phyloP scores from a whole-genome alignment of 2,113 vertebrate genomes.

The Dermatemys mawii region DNA sequence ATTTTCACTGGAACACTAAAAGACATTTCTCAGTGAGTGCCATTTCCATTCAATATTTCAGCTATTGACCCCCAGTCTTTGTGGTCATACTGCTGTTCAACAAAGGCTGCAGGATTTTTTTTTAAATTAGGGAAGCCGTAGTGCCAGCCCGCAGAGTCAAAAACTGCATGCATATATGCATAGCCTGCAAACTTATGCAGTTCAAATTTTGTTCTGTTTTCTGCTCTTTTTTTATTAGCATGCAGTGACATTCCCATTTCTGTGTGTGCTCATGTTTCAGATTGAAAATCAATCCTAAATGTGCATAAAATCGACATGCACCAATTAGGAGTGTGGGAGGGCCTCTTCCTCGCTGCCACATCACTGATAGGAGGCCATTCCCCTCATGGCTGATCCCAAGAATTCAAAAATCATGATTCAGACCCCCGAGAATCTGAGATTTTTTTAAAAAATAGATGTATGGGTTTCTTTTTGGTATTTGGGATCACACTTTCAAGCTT shows the following conservation, averaged over 20 bases:
- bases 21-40: not conserved
- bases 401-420: constrained; percentile 25
- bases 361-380: not conserved
- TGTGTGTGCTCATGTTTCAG: not conserved
- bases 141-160: not conserved
- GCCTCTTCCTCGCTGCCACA: not conserved
- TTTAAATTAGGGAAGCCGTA: not conserved
- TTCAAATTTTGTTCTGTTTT: not conserved
- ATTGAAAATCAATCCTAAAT: not conserved
- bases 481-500: constrained; percentile 21
- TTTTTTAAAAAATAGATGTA: too few relatives aligned
- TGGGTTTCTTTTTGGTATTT: not conserved
- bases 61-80: not conserved
- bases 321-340: not conserved
- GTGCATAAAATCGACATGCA: not conserved
- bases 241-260: not conserved
- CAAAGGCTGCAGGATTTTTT: not conserved
- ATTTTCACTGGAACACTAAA: not conserved
- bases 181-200: not conserved
- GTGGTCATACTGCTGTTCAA: accelerated
- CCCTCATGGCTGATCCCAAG: not conserved
- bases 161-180: not conserved
- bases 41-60: not conserved
- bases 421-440: not conserved
- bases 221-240: not conserved